Evolutionary conservation across 2,888 invertebrate genomes (phyloP).

Genomic region (Salticus scenicus): DNA sequence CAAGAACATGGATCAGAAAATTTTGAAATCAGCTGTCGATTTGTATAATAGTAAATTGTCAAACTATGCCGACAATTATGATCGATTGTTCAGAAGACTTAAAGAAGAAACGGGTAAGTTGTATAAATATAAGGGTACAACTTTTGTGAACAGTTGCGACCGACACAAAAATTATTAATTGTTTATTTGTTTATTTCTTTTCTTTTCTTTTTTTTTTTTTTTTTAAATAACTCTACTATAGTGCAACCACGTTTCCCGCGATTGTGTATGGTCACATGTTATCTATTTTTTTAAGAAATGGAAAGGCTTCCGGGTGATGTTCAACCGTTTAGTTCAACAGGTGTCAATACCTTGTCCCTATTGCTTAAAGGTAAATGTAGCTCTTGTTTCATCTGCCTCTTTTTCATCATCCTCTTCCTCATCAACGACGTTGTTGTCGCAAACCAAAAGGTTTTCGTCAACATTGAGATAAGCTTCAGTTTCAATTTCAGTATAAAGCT

Average conservation of each 20-base stretch:
- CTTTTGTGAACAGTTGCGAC: background rate
- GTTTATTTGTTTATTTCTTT: no score
- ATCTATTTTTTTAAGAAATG: no score
- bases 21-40: background rate
- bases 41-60: background rate
- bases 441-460: background rate
- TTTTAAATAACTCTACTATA: no score
- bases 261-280: no score
- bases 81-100: background rate
- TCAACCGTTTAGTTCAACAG: no score
- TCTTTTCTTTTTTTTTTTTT: no score
- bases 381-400: no score
- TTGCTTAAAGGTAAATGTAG: no score
- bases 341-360: no score
- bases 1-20: background rate
- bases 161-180: background rate
- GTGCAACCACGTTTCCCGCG: no score
- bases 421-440: background rate
- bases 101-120: constrained; percentile 41
- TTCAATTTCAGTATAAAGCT: no score
- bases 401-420: background rate
- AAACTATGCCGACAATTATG: background rate
- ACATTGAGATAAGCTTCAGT: background rate
- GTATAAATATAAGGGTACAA: background rate
- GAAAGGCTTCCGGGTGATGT: no score